Percentiles rank a stretch among this genome's conserved stretches.
Evolutionary conservation across 2,113 vertebrate species (phyloP).

Genomic region (Anoura caudifer): DNA sequence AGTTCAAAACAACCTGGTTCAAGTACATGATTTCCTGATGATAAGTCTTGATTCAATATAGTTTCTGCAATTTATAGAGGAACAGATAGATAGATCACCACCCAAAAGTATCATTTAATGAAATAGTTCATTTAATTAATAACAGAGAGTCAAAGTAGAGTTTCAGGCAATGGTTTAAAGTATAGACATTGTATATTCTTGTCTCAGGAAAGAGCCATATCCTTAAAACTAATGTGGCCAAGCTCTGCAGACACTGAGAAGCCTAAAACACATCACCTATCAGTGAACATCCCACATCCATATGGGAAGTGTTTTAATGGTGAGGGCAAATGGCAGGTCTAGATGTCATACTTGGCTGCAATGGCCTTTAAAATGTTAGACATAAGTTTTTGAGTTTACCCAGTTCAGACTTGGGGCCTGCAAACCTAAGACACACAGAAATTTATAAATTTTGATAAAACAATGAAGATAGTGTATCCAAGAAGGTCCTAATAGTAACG

Average conservation of each 20-base stretch:
- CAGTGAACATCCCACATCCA: not conserved
- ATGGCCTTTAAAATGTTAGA: not conserved
- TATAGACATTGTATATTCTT: not conserved
- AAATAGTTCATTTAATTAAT: not conserved
- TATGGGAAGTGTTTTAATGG: not conserved
- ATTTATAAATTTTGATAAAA: not conserved
- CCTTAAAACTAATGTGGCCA: not conserved
- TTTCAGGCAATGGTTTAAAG: not conserved
- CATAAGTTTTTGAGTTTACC: not conserved
- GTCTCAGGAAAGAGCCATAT: not conserved
- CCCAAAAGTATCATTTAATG: not conserved
- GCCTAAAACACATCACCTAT: not conserved
- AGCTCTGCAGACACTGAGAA: not conserved
- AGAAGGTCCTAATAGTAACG: not conserved
- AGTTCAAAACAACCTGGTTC: not conserved
- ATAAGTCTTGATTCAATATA: constrained; percentile 8
- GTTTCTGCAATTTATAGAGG: not conserved
- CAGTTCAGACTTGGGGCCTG: not conserved
- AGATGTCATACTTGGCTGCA: not conserved
- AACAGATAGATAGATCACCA: not conserved
- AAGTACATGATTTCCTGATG: not conserved
- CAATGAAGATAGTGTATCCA: not conserved
- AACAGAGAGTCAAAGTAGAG: not conserved
- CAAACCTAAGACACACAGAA: not conserved
- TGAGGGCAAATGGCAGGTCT: not conserved